Conservation (phyloP, 2,888 invertebrate genomes). For the Acronicta aceris region DNA sequence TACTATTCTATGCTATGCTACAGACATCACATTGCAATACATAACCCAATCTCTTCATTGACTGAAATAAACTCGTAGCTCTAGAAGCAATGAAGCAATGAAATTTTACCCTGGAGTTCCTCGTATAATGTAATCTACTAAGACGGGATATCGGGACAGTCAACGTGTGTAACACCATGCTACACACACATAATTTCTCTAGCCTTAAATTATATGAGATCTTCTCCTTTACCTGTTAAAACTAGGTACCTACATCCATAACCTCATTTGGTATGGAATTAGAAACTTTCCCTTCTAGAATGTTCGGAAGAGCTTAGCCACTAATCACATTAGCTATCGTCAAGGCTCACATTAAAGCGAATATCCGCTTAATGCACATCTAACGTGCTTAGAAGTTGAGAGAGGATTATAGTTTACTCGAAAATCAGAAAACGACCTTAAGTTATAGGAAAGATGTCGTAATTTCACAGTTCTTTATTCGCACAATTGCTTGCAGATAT, state of each 20-base stretch:
- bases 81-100: too few relatives aligned
- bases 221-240: not conserved
- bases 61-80: too few relatives aligned
- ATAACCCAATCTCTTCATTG: too few relatives aligned
- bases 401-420: not conserved
- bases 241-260: constrained; percentile 3
- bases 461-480: too few relatives aligned
- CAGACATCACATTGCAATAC: too few relatives aligned
- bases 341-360: constrained; percentile 20
- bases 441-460: not conserved
- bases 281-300: constrained; percentile 28
- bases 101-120: too few relatives aligned
- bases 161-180: too few relatives aligned
- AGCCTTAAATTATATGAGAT: not conserved
- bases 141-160: too few relatives aligned
- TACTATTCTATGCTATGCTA: too few relatives aligned
- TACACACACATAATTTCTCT: too few relatives aligned
- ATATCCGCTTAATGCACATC: constrained; percentile 26
- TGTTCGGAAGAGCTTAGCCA: constrained; percentile 17
- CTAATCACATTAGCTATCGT: constrained; percentile 33
- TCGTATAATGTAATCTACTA: too few relatives aligned
- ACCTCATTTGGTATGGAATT: constrained; percentile 22
- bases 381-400: constrained; percentile 8
- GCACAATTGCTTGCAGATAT: too few relatives aligned
- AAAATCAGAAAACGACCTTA: not conserved